Conservation (phyloP, 2,797 vertebrate genomes). For the Lagorchestes hirsutus region DNA sequence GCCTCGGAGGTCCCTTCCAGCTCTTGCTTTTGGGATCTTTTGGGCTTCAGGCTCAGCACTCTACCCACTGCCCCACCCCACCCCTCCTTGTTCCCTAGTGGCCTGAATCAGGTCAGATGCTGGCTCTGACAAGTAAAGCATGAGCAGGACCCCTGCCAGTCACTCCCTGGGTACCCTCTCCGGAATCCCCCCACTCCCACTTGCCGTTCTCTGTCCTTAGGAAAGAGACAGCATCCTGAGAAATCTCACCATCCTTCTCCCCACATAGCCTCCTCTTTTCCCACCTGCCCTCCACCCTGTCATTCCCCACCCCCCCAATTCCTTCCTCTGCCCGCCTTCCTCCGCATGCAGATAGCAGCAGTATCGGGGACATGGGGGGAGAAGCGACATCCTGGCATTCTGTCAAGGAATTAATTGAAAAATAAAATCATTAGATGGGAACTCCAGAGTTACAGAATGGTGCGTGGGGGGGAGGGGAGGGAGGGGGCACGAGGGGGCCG, state of each 20-base stretch:
- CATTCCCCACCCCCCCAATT: fast-evolving
- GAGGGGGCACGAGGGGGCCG: conserved; percentile 61
- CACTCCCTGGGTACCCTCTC: background rate
- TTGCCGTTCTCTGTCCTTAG: background rate
- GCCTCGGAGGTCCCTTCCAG: no score
- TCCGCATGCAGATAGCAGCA: conserved; percentile 16
- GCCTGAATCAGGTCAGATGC: background rate
- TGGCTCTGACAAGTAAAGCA: fast-evolving
- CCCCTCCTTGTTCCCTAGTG: background rate
- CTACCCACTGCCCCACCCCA: background rate
- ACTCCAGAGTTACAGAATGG: conserved; percentile 86
- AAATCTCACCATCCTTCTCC: background rate
- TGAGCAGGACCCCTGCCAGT: background rate
- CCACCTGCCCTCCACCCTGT: background rate
- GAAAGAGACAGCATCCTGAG: background rate
- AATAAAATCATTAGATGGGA: conserved; percentile 88
- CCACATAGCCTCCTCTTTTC: background rate
- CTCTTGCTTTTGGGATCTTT: background rate
- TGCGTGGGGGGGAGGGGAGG: conserved; percentile 63
- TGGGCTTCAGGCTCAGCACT: background rate
- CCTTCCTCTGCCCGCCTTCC: background rate
- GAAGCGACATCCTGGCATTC: conserved; percentile 81
- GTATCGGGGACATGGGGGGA: conserved; percentile 68
- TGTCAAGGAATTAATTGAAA: conserved; percentile 90
- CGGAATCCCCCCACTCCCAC: fast-evolving